These are phyloP conservation scores for Dasyornis broadbenti DNA, from an alignment of 2,113 vertebrate genomes.

Conservation along the genomic window DNA sequence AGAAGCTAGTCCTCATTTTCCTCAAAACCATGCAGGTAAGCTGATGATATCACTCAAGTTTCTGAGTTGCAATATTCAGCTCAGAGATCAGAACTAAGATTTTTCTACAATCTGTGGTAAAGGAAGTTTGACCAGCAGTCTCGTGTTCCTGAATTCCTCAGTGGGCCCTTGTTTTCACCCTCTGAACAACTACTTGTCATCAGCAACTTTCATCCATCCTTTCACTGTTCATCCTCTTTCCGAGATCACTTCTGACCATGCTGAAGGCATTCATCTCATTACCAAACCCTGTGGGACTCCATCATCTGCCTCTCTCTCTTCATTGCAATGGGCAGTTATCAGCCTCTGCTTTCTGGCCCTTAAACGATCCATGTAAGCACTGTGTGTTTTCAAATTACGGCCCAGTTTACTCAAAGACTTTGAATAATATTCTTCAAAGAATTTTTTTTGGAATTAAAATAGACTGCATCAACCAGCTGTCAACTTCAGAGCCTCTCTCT, in stretches of 20 bases:
- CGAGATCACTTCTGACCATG: background rate
- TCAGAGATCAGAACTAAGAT: background rate
- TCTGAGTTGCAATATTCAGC: background rate
- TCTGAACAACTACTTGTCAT: background rate
- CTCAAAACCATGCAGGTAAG: background rate
- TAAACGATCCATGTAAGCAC: background rate
- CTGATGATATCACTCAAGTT: background rate
- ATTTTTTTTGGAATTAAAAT: background rate
- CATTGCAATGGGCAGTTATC: background rate
- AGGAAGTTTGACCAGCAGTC: background rate
- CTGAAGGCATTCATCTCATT: background rate
- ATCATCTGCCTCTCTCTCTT: background rate
- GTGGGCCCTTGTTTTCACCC: background rate
- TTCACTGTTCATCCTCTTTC: background rate
- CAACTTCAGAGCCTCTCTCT: background rate
- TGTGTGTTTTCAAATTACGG: background rate
- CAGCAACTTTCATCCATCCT: background rate
- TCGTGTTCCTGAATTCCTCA: background rate
- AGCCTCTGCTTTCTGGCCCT: background rate
- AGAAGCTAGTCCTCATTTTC: background rate
- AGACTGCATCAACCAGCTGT: background rate
- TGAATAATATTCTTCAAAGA: background rate
- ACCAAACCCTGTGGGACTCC: background rate
- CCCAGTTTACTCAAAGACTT: background rate
- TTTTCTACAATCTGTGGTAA: background rate